phyloP scores from a whole-genome alignment of 2,113 vertebrate species.

The Anseranas semipalmata region DNA sequence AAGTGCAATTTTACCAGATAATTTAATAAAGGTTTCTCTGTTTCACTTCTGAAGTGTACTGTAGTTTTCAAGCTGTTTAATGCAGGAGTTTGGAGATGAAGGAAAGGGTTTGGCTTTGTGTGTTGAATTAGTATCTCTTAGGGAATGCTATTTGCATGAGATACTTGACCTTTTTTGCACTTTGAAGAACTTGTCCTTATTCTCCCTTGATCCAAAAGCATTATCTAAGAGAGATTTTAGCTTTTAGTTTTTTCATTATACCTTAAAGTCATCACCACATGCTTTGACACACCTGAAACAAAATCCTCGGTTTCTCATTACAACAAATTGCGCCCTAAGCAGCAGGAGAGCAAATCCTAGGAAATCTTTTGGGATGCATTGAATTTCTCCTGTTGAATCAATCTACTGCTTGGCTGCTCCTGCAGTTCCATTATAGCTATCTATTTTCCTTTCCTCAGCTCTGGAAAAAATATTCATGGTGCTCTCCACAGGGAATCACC shows the following conservation, averaged over 20 bases:
- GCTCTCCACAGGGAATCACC: conserved; percentile 52
- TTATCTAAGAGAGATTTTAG: conserved; percentile 51
- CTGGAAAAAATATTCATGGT: conserved; percentile 39
- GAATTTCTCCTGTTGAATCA: conserved; percentile 78
- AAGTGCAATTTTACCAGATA: background rate
- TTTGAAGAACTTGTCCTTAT: background rate
- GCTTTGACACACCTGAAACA: conserved; percentile 68
- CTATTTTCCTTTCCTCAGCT: conserved; percentile 70
- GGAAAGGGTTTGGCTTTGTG: background rate
- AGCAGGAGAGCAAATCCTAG: conserved; percentile 62
- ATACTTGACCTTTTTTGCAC: background rate
- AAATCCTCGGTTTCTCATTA: conserved; percentile 74
- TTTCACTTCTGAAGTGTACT: background rate
- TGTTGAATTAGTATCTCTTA: conserved; percentile 25
- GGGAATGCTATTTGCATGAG: background rate
- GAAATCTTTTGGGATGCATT: conserved; percentile 71
- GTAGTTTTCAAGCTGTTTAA: conserved; percentile 15
- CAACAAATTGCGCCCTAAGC: conserved; percentile 66
- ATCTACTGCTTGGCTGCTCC: conserved; percentile 74
- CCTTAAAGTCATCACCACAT: conserved; percentile 35
- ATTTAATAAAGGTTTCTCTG: conserved; percentile 14
- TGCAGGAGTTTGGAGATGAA: background rate
- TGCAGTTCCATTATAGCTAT: conserved; percentile 64
- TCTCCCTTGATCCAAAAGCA: background rate
- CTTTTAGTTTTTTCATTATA: conserved; percentile 1